Conservation (phyloP, 2,888 invertebrate genomes). For the Panorpa germanica region DNA sequence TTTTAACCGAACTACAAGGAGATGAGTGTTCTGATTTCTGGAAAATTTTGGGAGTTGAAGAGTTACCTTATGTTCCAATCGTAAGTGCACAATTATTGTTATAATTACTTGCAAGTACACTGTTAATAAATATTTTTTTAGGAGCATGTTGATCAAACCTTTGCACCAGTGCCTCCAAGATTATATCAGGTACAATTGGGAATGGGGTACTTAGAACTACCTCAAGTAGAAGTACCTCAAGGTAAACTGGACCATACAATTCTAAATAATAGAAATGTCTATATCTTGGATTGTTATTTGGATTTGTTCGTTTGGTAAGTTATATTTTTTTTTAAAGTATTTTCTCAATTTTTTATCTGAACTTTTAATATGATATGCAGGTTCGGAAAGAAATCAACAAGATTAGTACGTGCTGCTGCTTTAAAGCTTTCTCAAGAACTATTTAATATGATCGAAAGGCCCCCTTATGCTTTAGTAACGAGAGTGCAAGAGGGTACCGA, state of each 20-base stretch:
- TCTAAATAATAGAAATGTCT: conserved; percentile 82
- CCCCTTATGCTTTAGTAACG: conserved; percentile 72
- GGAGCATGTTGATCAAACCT: conserved; percentile 19
- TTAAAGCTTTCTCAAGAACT: conserved; percentile 93
- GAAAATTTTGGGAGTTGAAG: conserved; percentile 40
- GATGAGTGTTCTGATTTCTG: conserved; percentile 77
- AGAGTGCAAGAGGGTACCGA: conserved; percentile 84
- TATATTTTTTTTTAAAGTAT: conserved; percentile 8
- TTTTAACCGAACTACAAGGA: conserved; percentile 65
- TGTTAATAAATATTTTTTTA: conserved; percentile 8
- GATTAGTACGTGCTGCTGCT: conserved; percentile 87
- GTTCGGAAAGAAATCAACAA: conserved; percentile 95
- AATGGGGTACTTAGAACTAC: conserved; percentile 95
- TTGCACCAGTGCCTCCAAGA: conserved; percentile 33
- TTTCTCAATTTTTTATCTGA: conserved; percentile 5
- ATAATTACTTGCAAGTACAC: conserved; percentile 7
- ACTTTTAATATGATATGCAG: conserved; percentile 22
- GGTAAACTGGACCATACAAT: conserved; percentile 56
- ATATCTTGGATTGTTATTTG: conserved; percentile 83
- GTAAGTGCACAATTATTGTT: conserved; percentile 19
- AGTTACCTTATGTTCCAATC: conserved; percentile 28
- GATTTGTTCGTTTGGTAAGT: conserved; percentile 89
- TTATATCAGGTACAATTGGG: conserved; percentile 92
- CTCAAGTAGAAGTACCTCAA: conserved; percentile 70
- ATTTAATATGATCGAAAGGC: conserved; percentile 83